Evolutionary conservation across 2,888 invertebrate species (phyloP), one percentile per base, ranked within the genome.

Genomic region (Perithous albicinctus): DNA sequence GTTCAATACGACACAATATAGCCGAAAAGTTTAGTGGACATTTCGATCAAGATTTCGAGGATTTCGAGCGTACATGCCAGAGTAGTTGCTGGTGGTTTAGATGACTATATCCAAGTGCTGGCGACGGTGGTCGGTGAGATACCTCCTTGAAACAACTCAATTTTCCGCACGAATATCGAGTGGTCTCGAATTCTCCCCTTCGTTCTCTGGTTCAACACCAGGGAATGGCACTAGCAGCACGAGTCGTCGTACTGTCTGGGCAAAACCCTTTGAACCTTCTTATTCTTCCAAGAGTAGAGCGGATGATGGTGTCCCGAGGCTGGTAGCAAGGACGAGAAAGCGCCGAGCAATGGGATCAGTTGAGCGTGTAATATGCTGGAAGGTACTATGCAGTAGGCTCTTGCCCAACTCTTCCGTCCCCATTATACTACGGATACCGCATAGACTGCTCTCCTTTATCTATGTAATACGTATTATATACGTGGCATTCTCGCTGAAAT

Each of bases 331-430:
- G 78, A 78, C 77, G 73, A 69, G 78, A 56, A 41, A 78, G 64
- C 77, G 67, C 69, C 5, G 70, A 75, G 82, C 78, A 82, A 82
- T 82, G 78, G 82, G 78, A 78, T 82, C 78, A 73, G 78, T 82
- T 78, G 76, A 76, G 82, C 82, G 82, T 82, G 76, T 82, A 82
- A 82, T 82, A 82, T 72, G 78, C 67, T 78, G 75, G 78, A 82
- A 43, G 2, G 59, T 70, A 72, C 78, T 67, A 76, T 67, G n/a
- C n/a, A 72, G 75, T 82, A 75, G 74, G 64, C 78, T 76, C 76
- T 78, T 76, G 78, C 67, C 82, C 82, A 79, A 82, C 82, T 78
- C 78, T 82, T 79, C 76, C 75, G 61, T 72, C 72, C 67, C 78
- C 63, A 70, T 82, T 82, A 75, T 73, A 76, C 76, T 76, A 26